Base-by-base conservation (phyloP, 2,113 vertebrate species). In the Terrapene triunguis region DNA sequence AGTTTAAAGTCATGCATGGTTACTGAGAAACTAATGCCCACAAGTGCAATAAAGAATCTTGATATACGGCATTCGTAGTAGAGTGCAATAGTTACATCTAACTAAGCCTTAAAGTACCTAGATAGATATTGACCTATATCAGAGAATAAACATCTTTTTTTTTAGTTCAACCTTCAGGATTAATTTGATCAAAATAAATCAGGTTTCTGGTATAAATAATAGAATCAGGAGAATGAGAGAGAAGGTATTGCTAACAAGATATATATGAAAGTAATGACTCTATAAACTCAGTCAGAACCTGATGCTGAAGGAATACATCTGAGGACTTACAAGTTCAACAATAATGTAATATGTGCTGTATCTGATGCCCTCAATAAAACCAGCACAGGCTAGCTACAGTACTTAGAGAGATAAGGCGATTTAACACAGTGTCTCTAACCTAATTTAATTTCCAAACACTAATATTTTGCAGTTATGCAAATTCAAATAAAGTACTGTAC, bases 271-370 rank as follows among this genome's bases (percentile, higher is more conserved):
- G 85, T 3, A 93, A 25, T 22, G 69, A 78, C 89, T 81, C 76
- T 80, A 81, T 59, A 89, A 95, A 87, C 51, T 89, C 69, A 79
- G 83, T 55, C 54, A 95, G 62, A 55, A 90, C 69, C 76, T 85
- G 14, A 17, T n/a, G 62, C 25, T 69, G 53, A 48, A 92, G 19
- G 21, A 21, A 65, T 84, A 35, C 1, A 93, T 42, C 54, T 42
- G 48, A 72, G 92, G n/a, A 53, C n/a, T 92, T 54, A 78, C 35
- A 79, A 65, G 85, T 27, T 47, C 69, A 92, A 19, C 42, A 80
- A 10, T 83, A 80, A 25, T 72, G 53, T 32, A 8, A 25, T 47
- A 82, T 19, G 78, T 6, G 44, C 55, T 80, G 78, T n/a, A 74
- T 83, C 53, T 84, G 53, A 89, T 85, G 50, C 57, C 65, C 32